Conservation (phyloP, 2,113 vertebrate genomes). For the Apeltes quadracus region DNA sequence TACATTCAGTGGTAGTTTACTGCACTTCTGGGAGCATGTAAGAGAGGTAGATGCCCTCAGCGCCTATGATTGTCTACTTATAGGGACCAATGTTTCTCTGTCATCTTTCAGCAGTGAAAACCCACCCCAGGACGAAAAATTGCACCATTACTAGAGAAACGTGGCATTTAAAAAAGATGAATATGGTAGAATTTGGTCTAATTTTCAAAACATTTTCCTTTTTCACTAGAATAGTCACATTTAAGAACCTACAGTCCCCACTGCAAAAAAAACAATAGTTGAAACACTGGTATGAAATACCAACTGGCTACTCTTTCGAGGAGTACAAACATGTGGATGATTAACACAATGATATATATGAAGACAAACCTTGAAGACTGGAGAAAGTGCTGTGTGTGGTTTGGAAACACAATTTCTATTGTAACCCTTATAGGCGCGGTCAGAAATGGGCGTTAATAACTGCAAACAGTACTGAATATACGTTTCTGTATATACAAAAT, state of each 20-base stretch:
- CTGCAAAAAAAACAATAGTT: conserved; percentile 40
- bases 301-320: conserved; percentile 35
- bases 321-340: conserved; percentile 27
- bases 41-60: conserved; percentile 73
- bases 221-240: conserved; percentile 25
- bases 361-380: conserved; percentile 39
- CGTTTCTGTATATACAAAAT: conserved; percentile 77
- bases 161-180: conserved; percentile 41
- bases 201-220: background rate
- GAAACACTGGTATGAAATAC: conserved; percentile 48
- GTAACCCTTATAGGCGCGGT: conserved; percentile 44
- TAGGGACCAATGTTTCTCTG: conserved; percentile 58
- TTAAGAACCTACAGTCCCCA: conserved; percentile 28
- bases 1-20: conserved; percentile 73
- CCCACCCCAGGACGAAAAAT: conserved; percentile 16
- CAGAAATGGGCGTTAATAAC: conserved; percentile 63
- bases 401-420: conserved; percentile 60
- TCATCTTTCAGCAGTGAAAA: conserved; percentile 53
- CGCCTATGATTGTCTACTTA: conserved; percentile 74
- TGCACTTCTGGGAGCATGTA: conserved; percentile 67
- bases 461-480: conserved; percentile 75
- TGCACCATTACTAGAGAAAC: conserved; percentile 22
- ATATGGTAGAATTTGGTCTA: conserved; percentile 21
- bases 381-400: conserved; percentile 67
- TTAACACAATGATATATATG: conserved; percentile 34